Percentiles rank a stretch among this genome's conserved stretches.
Evolutionary conservation across 2,888 invertebrate genomes (phyloP).

Genomic region (Chloroclystis v-ata): DNA sequence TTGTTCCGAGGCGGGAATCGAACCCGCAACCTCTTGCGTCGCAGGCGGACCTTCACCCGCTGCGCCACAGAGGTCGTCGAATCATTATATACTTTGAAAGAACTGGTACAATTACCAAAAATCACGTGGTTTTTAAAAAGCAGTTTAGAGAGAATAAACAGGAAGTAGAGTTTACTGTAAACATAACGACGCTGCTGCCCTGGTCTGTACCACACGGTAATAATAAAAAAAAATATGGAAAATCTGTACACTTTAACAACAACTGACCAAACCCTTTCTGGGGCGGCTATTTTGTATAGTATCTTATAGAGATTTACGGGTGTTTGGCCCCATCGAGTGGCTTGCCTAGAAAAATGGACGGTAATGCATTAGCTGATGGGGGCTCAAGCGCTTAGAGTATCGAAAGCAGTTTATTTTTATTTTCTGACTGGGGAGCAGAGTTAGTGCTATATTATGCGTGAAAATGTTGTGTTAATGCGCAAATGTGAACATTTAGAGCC

Average conservation of each 20-base stretch:
- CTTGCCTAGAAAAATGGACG: constrained; percentile 60
- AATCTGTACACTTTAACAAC: constrained; percentile 24
- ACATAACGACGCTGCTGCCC: too few species aligned
- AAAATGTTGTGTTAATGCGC: constrained; percentile 19
- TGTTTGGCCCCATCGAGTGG: constrained; percentile 51
- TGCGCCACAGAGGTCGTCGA: too few species aligned
- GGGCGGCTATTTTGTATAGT: constrained; percentile 21
- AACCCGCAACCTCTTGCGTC: too few species aligned
- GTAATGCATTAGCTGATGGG: constrained; percentile 54
- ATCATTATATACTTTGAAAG: too few species aligned
- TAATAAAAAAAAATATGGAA: too few species aligned
- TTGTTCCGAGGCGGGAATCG: too few species aligned
- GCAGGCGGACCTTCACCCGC: too few species aligned
- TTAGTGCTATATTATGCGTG: constrained; percentile 29
- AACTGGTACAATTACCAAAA: too few species aligned
- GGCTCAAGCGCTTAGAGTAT: constrained; percentile 52
- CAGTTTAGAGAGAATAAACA: too few species aligned
- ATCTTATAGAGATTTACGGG: constrained; percentile 62
- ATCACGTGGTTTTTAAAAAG: too few species aligned
- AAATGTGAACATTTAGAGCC: constrained; percentile 14
- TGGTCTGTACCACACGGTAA: too few species aligned
- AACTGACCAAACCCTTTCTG: constrained; percentile 38
- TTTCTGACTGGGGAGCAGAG: constrained; percentile 22
- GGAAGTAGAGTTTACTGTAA: too few species aligned
- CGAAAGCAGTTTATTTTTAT: constrained; percentile 43